Evolutionary conservation across 2,797 vertebrate species (phyloP), one percentile per base, ranked within the genome.

Genomic region (Gephyroberyx darwinii): DNA sequence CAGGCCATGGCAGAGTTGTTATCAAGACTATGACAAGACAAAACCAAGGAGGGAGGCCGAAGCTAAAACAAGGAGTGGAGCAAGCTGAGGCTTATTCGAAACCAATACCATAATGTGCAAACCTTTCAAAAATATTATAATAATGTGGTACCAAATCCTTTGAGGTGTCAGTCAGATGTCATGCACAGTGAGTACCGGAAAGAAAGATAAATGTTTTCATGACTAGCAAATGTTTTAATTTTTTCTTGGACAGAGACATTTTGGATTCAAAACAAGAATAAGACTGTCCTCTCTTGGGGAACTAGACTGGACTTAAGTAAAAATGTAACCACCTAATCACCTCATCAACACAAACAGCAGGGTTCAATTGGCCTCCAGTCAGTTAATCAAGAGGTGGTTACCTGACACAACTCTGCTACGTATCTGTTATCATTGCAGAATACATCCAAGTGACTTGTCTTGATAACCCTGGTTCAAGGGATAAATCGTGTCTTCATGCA

Each of bases 1-100:
- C 74, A 39, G 60, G 54, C n/a, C 37, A 22, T 19, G 59, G 69
- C 62, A 65, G 50, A 57, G 60, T 16, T 74, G 73, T 62, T 54
- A 59, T 48, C 19, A 8, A 75, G 61, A 74, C 41, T 0, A 3
- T 78, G 50, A 52, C 31, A 30, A 67, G 65, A 54, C 37, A 30
- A 52, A 16, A 13, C 5, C 33, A 65, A 53, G 19, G 51, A 53
- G 9, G 1, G 26, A 26, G 26, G 4, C 26, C 26, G 26, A 26
- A 26, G 26, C 4, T 3, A 26, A 26, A 26, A 26, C 26, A 26
- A 26, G 26, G 26, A 26, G 2, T 26, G 26, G 26, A 26, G 26
- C 26, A 26, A 26, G 26, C 26, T 26, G 26, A 26, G 26, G 12
- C 5, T 37, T 45, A 26, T 9, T 48, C 17, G 41, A 17, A 48